phyloP scores from a whole-genome alignment of 2,797 vertebrate species.

The Chaetophractus vellerosus region DNA sequence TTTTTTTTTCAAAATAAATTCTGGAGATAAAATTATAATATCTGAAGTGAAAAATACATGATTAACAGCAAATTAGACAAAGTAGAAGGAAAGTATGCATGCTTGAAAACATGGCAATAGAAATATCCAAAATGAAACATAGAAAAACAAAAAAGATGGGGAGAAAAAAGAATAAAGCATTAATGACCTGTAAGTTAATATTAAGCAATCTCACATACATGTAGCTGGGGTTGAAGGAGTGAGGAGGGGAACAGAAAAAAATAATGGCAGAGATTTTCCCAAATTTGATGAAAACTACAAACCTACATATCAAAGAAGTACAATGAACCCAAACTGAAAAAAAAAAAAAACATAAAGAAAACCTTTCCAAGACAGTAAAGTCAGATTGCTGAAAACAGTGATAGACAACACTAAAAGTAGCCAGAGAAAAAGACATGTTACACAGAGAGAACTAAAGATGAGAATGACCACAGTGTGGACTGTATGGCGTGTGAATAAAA shows the following conservation, averaged over 20 bases:
- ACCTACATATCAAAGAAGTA: not conserved
- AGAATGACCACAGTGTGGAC: not conserved
- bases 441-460: not conserved
- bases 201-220: not conserved
- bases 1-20: not conserved
- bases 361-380: not conserved
- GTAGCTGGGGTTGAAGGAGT: not conserved
- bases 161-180: not conserved
- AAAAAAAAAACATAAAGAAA: not conserved
- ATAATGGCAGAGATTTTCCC: not conserved
- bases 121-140: not conserved
- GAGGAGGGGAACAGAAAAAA: not conserved
- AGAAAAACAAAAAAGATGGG: not conserved
- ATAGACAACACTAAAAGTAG: not conserved
- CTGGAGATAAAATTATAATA: not conserved
- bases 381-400: not conserved
- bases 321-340: not conserved
- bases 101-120: not conserved
- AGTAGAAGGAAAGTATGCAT: not conserved
- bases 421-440: not conserved
- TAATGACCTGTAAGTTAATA: not conserved
- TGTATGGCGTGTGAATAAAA: too few relatives aligned
- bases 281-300: not conserved
- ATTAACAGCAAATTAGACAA: not conserved
- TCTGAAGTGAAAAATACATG: not conserved